phyloP scores from a whole-genome alignment of 2,888 invertebrate genomes.

The Polymixis lichenea region DNA sequence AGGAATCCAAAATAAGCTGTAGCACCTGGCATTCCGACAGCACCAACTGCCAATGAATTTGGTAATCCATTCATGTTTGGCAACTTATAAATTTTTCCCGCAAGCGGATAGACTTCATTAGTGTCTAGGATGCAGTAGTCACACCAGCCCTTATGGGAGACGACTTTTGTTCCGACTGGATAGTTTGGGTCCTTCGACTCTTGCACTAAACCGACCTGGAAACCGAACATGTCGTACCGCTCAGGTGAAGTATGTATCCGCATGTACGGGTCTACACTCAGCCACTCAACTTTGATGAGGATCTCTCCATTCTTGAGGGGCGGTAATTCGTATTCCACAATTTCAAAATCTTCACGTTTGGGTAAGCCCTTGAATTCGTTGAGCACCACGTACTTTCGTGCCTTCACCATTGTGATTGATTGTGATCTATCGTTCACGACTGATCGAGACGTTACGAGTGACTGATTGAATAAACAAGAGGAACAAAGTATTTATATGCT shows the following conservation, averaged over 20 bases:
- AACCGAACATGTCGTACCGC: conserved; percentile 77
- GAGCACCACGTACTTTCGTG: conserved; percentile 85
- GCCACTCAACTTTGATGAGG: conserved; percentile 74
- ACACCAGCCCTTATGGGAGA: conserved; percentile 85
- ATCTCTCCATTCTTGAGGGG: conserved; percentile 77
- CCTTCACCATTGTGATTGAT: conserved; percentile 88
- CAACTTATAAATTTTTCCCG: conserved; percentile 77
- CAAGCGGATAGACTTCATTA: conserved; percentile 43
- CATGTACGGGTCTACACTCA: conserved; percentile 76
- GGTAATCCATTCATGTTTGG: conserved; percentile 90
- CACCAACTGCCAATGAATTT: conserved; percentile 90
- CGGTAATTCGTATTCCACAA: conserved; percentile 91
- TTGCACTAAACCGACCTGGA: conserved; percentile 83
- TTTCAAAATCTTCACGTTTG: conserved; percentile 89
- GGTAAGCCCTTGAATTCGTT: conserved; percentile 90
- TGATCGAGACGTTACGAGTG: neutral
- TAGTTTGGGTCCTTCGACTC: conserved; percentile 91
- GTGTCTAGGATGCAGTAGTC: conserved; percentile 62
- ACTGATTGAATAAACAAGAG: neutral
- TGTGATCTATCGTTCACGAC: neutral
- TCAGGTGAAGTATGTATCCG: conserved; percentile 65
- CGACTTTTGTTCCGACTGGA: conserved; percentile 91
- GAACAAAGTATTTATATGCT: neutral
- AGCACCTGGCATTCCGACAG: conserved; percentile 93
- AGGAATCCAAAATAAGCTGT: conserved; percentile 93